Base-by-base conservation (phyloP, 2,797 vertebrate genomes). In the Premnoplex brunnescens region DNA sequence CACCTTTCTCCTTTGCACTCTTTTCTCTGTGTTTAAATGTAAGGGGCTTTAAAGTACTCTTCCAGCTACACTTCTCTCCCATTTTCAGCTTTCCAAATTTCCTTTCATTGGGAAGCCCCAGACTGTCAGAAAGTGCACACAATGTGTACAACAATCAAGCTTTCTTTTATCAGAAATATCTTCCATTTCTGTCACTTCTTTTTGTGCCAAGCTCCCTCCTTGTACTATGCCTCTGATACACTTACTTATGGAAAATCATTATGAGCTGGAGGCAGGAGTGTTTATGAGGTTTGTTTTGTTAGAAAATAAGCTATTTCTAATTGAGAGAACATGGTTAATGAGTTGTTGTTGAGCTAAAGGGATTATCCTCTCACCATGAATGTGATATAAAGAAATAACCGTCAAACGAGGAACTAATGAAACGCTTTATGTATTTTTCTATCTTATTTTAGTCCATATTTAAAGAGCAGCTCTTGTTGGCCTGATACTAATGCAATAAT, bases 181-280 rank as follows among this genome's bases (percentile, higher is more conserved):
- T 88, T 59, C 48, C 6, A 18, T 59, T 84, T 72, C 30, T 63
- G 55, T 41, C 32, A 36, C 75, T 77, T 54, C 48, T 72, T 72
- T 54, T 78, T 60, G 36, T 44, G 52, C n/a, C 41, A 46, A 66
- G 23, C 51, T 85, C 23, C 23, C 7, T 78, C 54, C 63, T 80
- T 52, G 49, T 77, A 4, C 66, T 30, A 1, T 43, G 62, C 69
- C 60, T 93, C 55, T 71, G 32, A 86, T 84, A 68, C 6, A 7
- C 66, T 88, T 86, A 24, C 80, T 91, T 82, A 94, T 8, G 83
- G 90, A 63, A 96, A 94, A 93, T 93, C 84, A 80, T 83, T 95
- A 77, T 44, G 28, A 84, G 79, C 91, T 93, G 69, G 85, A 97
- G 79, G 94, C 79, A 81, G 58, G 28, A 95, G 64, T 36, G 26